Base-by-base conservation (phyloP, 2,888 invertebrate species). In the Pachycephus smyrnensis region DNA sequence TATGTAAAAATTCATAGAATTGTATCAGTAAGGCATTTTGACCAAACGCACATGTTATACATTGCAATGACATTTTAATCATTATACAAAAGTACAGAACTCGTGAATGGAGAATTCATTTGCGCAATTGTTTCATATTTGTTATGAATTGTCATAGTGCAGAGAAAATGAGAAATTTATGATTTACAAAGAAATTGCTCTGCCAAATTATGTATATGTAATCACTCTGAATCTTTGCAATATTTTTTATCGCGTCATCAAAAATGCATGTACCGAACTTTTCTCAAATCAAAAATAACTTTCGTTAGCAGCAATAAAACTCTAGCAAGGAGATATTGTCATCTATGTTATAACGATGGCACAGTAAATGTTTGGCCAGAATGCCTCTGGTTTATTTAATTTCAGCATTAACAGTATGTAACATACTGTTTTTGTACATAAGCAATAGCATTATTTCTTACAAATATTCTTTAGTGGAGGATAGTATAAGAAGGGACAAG, bases 1-100 rank as follows among this genome's bases (percentile, higher is more conserved):
- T n/a, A 90, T 90, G 90, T 90, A 85, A 89, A 85, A 35, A 69
- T 11, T 40, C 12, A 6, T 71, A 31, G 3, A 71, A 12, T 71
- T 71, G 15, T 31, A 32, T 71, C 32, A 71, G 71, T 33, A 71
- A 32, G 71, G 71, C 71, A 71, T 71, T 71, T 32, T 33, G 32
- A 31, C 71, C 33, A 15, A 71, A 71, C 71, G 71, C 1, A 31
- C 31, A 32, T 71, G 31, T 31, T 31, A 71, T 15, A 33, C 71
- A 23, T 71, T 71, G 31, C 23, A 71, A 12, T 71, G 31, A 9
- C 55, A 55, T 23, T 23, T 23, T 55, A 55, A 55, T 55, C 55
- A 55, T 55, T 15, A 55, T 55, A 35, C 35, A 55, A 9, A 15
- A 2, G 1, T 55, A 55, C 55, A 9, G 23, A 23, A 23, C 23